Base-by-base conservation (phyloP, 2,797 vertebrate species). In the Pseudomugil gertrudae region DNA sequence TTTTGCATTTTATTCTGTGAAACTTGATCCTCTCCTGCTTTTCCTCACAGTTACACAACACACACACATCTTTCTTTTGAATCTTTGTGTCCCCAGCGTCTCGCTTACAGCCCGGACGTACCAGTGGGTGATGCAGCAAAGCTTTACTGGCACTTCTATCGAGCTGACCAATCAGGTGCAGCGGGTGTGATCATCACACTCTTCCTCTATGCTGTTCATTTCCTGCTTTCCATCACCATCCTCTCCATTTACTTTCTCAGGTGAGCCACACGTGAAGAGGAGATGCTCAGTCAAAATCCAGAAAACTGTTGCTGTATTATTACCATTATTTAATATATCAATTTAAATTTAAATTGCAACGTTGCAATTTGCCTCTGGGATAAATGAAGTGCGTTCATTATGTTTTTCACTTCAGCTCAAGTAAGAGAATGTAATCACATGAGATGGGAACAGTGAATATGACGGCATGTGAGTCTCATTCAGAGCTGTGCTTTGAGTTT, bases 41-140 rank as follows among this genome's bases (percentile, higher is more conserved):
- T 57, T 43, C 40, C 7, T 10, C 21, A 45, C 8, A 45, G 19
- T 9, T 45, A 45, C 8, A 45, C 2, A 45, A 21, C 19, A 45
- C 40, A 21, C 38, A 30, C 6, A 3, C 6, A 3, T 5, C 19
- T 19, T 3, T 21, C 21, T 10, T 45, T 21, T 57, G 10, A 47
- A 62, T 69, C 33, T 45, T 5, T 71, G 40, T 76, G 47, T 80
- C 54, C 59, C 55, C 89, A 98, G 96, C 80, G 81, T 74, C 92
- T 99, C 59, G 73, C 86, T 50, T 93, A 92, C 82, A 92, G 87
- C 30, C 84, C 90, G 9, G 94, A 95, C 19, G 81, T 85, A 57
- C 95, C 96, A 5, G 89, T 94, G 56, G 96, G 95, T 5, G 97
- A 99, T 15, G 96, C 94, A 30, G 95, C 95, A 36, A 98, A 98